Conservation (phyloP, 2,113 vertebrate genomes). For the Tricholaema leucomelas region DNA sequence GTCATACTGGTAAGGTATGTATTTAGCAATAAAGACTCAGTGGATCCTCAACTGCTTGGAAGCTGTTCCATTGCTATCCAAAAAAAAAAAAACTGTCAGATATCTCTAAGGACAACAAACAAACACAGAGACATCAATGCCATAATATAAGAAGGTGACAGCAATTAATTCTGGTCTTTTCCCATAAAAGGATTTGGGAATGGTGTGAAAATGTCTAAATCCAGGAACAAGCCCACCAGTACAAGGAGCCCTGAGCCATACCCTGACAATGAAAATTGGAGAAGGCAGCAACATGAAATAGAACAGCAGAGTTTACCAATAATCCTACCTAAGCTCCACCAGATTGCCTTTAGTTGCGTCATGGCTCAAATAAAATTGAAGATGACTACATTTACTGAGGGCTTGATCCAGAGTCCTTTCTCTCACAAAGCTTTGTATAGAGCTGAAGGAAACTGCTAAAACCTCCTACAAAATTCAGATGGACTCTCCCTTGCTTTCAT, state of each 20-base stretch:
- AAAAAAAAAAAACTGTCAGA: background rate
- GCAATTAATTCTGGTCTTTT: background rate
- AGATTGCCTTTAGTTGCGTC: background rate
- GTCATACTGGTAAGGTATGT: background rate
- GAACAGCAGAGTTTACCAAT: background rate
- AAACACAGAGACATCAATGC: background rate
- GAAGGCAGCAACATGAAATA: background rate
- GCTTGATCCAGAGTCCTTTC: background rate
- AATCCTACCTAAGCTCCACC: slow-evolving; percentile 32
- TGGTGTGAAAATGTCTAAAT: background rate
- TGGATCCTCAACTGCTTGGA: accelerated
- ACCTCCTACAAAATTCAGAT: background rate
- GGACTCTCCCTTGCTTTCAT: background rate
- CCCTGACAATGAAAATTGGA: background rate
- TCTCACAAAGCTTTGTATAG: background rate
- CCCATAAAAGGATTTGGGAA: background rate
- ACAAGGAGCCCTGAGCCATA: background rate
- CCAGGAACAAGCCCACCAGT: background rate
- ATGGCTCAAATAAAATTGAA: background rate
- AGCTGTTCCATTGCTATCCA: background rate
- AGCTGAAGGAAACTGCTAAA: background rate
- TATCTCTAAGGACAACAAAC: background rate
- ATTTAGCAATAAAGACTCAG: background rate
- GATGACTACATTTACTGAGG: background rate
- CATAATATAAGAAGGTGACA: background rate